phyloP scores from a whole-genome alignment of 1,140 invertebrate species.

The Drosophila bipectinata region DNA sequence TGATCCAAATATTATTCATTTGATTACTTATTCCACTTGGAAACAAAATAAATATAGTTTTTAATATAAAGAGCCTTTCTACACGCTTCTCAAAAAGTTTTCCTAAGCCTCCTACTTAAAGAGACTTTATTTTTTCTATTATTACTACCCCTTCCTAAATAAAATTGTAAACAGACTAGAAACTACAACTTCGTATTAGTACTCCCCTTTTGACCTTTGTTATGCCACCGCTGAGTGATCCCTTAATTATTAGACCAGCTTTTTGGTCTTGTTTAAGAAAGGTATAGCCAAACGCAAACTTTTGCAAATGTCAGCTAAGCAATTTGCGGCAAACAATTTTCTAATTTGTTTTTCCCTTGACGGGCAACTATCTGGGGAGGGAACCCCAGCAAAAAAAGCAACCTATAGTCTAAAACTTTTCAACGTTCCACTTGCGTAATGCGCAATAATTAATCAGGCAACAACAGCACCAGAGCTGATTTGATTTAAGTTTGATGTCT shows the following conservation, averaged over 20 bases:
- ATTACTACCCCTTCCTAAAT: neutral
- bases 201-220: conserved; percentile 24
- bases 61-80: too few relatives aligned
- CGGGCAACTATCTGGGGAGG: neutral
- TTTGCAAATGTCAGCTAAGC: conserved; percentile 69
- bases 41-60: too few relatives aligned
- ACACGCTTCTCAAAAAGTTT: neutral
- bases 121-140: too few relatives aligned
- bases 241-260: conserved; percentile 53
- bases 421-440: conserved; percentile 49
- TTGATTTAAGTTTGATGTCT: conserved; percentile 58
- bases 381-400: conserved; percentile 5
- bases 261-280: neutral
- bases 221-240: conserved; percentile 3
- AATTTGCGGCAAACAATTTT: conserved; percentile 62
- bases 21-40: too few relatives aligned
- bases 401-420: conserved; percentile 23
- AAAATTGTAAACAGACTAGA: too few relatives aligned
- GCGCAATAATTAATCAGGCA: conserved; percentile 71
- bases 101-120: too few relatives aligned
- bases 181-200: too few relatives aligned
- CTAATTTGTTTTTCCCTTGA: conserved; percentile 60
- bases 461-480: conserved; percentile 25
- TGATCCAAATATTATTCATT: too few relatives aligned
- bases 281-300: conserved; percentile 9